Evolutionary conservation across 2,113 vertebrate species (phyloP), one percentile per base, ranked within the genome.

Genomic region (Forbesichthys papilliferus): DNA sequence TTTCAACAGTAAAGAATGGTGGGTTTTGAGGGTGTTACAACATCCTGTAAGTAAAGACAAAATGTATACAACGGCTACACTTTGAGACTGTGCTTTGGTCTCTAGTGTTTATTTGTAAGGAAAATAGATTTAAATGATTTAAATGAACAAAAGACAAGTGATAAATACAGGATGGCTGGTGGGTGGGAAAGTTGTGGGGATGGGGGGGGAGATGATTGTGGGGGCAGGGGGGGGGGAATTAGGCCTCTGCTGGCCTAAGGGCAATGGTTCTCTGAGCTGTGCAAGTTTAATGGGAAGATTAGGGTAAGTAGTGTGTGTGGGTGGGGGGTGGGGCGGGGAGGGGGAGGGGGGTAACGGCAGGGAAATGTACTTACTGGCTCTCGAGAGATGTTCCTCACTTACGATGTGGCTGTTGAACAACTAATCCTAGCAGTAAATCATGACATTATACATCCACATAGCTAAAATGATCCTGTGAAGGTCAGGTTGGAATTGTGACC

Each of bases 401-500:
- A 72, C 61, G 42, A 64, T 87, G 86, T 75, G 83, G 79, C 79
- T 82, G 83, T 81, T 91, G 80, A 89, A 89, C 84, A 89, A 78
- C 81, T 75, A 87, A 88, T 87, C 84, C 79, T 83, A n/a, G 75
- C 74, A 78, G 84, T 89, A 88, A 90, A 89, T 88, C 83, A 88
- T 80, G 79, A 87, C 81, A 87, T 87, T 89, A 82, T 82, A 82
- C 83, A 83, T 86, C 70, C 82, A 86, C 75, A 73, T 75, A 78
- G 79, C 82, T 88, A 86, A 87, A 89, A 86, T 86, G 85, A 88
- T 85, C 79, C 66, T 9, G 69, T 51, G 69, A 88, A 88, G 79
- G 85, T 85, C 84, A 83, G 77, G 62, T 74, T 80, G 74, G 89
- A 88, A 87, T 84, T 85, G 69, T 82, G 77, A 79, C 75, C 69